These are phyloP conservation scores for Hypena proboscidalis DNA, from an alignment of 2,888 invertebrate species.

Conservation along the genomic window DNA sequence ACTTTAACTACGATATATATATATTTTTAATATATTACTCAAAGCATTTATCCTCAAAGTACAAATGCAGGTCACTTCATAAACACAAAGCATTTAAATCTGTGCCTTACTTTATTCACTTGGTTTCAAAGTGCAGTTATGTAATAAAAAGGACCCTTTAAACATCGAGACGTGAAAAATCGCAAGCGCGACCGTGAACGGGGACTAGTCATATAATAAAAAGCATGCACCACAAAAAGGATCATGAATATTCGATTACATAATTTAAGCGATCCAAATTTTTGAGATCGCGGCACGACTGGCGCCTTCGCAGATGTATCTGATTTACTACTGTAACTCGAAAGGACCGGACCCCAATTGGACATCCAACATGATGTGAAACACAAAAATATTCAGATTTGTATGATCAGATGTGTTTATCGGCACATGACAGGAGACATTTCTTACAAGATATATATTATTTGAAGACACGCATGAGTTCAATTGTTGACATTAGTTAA, in stretches of 20 bases:
- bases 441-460: neutral
- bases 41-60: too few relatives aligned
- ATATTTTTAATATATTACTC: too few relatives aligned
- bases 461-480: slow-evolving; percentile 1
- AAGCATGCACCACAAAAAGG: slow-evolving; percentile 57
- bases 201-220: slow-evolving; percentile 49
- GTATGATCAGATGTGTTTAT: too few relatives aligned
- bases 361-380: too few relatives aligned
- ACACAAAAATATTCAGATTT: too few relatives aligned
- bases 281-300: slow-evolving; percentile 48
- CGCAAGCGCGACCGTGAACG: slow-evolving; percentile 31
- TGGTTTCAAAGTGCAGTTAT: neutral
- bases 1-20: too few relatives aligned
- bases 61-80: too few relatives aligned
- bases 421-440: neutral
- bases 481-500: slow-evolving; percentile 3
- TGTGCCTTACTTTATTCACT: too few relatives aligned
- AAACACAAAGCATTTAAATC: too few relatives aligned
- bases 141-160: slow-evolving; percentile 7
- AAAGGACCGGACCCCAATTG: slow-evolving; percentile 2
- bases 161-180: slow-evolving; percentile 18
- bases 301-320: slow-evolving; percentile 59
- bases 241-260: slow-evolving; percentile 74
- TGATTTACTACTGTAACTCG: slow-evolving; percentile 48
- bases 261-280: slow-evolving; percentile 66